These are phyloP conservation scores for Epicampocera succincta DNA, from an alignment of 2,888 invertebrate genomes.

Conservation along the genomic window DNA sequence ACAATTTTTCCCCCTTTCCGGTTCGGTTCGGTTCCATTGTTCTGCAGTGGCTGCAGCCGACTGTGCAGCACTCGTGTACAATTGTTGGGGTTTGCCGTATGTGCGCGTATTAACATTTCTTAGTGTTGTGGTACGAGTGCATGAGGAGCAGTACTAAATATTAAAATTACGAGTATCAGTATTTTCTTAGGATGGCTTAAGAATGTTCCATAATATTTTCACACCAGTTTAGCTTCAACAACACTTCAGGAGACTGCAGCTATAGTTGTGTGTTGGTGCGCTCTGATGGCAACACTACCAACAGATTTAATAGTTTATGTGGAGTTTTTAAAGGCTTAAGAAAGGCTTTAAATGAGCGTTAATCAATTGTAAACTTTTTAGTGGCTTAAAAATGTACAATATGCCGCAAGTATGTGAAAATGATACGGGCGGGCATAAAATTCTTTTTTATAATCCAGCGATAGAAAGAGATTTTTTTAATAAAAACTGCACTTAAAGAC, in stretches of 20 bases:
- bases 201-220: conserved; percentile 45
- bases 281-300: neutral
- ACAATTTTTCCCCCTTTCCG: neutral
- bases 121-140: conserved; percentile 48
- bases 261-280: conserved; percentile 7
- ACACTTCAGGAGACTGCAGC: neutral
- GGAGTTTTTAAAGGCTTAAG: neutral
- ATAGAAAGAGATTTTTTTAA: neutral
- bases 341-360: neutral
- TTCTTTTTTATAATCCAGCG: no score
- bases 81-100: neutral
- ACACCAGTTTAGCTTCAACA: conserved; percentile 33
- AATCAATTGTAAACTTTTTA: conserved; percentile 11
- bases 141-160: conserved; percentile 16
- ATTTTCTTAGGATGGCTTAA: conserved; percentile 45
- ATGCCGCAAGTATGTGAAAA: neutral
- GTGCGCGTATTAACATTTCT: conserved; percentile 24
- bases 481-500: neutral
- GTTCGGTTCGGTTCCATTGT: neutral
- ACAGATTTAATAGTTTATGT: conserved; percentile 22
- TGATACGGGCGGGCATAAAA: neutral
- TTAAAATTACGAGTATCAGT: conserved; percentile 38
- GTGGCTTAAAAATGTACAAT: neutral
- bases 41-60: conserved; percentile 19
- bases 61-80: conserved; percentile 39